Evolutionary conservation across 2,113 vertebrate genomes (phyloP), one percentile per base, ranked within the genome.

Genomic region (Rhinolophus sinicus): DNA sequence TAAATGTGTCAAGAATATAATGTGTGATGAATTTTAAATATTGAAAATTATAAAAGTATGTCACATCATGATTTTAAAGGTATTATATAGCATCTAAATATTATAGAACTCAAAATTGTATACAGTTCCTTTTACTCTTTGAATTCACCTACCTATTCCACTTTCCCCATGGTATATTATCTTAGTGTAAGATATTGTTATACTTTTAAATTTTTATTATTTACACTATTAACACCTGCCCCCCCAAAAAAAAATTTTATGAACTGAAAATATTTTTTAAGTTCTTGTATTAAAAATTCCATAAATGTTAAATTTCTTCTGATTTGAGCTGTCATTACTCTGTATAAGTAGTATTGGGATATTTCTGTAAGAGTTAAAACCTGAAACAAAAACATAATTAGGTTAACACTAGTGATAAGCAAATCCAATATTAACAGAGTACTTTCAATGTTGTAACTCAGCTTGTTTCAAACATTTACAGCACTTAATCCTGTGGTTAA

Each of bases 381-480:
- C 56, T 87, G 83, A 84, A 80, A 65, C 8, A 93, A 93, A 85
- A 35, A 19, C 7, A 9, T n/a, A 85, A 38, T 54, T 72, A 84
- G 26, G 22, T 88, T 44, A 81, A 18, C 10, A 5, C 30, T 54
- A 70, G 10, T 26, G 8, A 18, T 65, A 77, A 81, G 58, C 22
- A 82, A 77, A 78, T 67, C 9, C 22, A 50, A 15, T 89, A 76
- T 84, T 88, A 88, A 96, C 19, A 64, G 16, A 91, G 16, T 52
- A 58, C 11, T 30, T 18, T 81, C 24, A 69, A 21, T 54, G 9
- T 65, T 60, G 33, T 8, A 93, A 89, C 10, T 5, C 44, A 81
- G 12, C 16, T 38, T 91, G 12, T 67, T 94, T 91, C 19, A 96
- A 47, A 90, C 30, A 85, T 91, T 96, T 80, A 90, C 10, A 62